These are phyloP conservation scores for Ceyx melanurus DNA, from an alignment of 2,113 vertebrate species.

Conservation along the genomic window DNA sequence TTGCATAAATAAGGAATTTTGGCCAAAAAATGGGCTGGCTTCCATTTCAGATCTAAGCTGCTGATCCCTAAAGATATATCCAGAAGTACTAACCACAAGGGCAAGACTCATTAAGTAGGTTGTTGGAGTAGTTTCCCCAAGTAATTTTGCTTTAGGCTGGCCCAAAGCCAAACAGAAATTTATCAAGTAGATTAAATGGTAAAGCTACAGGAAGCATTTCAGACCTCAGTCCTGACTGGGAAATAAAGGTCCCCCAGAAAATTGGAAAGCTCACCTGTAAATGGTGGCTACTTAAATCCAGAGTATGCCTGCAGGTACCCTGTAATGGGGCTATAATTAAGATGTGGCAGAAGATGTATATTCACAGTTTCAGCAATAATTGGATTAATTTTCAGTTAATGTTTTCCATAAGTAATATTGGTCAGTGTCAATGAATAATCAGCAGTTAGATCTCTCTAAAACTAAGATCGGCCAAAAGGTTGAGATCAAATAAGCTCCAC, in stretches of 20 bases:
- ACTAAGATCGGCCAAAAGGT: neutral
- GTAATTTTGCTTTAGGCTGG: constrained; percentile 16
- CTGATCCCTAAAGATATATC: neutral
- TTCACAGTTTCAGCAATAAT: neutral
- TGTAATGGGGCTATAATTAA: constrained; percentile 17
- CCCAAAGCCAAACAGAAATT: constrained; percentile 23
- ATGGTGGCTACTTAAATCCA: neutral
- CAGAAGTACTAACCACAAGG: neutral
- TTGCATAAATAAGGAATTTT: neutral
- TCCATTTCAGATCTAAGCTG: neutral
- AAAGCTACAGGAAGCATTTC: neutral
- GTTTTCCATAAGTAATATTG: neutral
- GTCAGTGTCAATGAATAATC: neutral
- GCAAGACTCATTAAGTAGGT: neutral
- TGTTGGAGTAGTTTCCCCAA: constrained; percentile 1
- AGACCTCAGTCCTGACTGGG: neutral
- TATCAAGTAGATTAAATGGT: constrained; percentile 32
- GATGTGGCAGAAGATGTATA: neutral
- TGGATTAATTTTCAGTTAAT: neutral
- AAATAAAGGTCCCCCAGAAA: constrained; percentile 30
- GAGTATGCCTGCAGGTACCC: neutral
- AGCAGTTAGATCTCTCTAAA: neutral
- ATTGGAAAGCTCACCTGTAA: constrained; percentile 24
- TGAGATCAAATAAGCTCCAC: neutral
- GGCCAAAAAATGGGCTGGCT: neutral